Percentiles rank a stretch among this genome's conserved stretches.
These are phyloP conservation scores for Collichthys lucidus DNA, from an alignment of 2,113 vertebrate genomes.

Conservation along the genomic window DNA sequence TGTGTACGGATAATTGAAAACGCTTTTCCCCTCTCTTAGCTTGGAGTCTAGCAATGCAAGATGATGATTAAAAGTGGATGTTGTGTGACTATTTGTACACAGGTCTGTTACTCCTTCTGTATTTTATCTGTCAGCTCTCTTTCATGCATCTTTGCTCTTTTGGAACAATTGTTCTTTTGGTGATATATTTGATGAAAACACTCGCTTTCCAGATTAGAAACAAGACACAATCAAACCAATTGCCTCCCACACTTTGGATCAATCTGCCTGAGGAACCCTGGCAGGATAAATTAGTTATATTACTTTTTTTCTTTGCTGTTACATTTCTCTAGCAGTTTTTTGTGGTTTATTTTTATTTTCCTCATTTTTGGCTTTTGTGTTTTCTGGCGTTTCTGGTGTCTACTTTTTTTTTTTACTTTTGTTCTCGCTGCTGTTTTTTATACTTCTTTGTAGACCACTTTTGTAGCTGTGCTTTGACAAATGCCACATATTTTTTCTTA, in stretches of 20 bases:
- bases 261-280: constrained; percentile 3
- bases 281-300: background rate
- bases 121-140: constrained; percentile 3
- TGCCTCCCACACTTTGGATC: constrained; percentile 31
- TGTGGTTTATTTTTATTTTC: constrained; percentile 2
- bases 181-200: constrained; percentile 8
- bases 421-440: background rate
- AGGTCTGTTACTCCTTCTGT: constrained; percentile 5
- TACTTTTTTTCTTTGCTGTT: background rate
- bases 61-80: constrained; percentile 66
- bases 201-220: constrained; percentile 8
- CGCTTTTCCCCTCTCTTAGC: constrained; percentile 60
- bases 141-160: constrained; percentile 11
- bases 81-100: constrained; percentile 34
- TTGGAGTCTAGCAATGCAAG: constrained; percentile 46
- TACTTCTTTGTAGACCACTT: background rate
- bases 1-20: constrained; percentile 65
- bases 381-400: background rate
- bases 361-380: background rate
- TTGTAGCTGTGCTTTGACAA: background rate
- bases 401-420: too few relatives aligned
- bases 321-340: background rate
- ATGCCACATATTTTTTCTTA: background rate
- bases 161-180: constrained; percentile 26
- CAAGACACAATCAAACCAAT: background rate